Percentiles rank a stretch among this genome's conserved stretches.
These are phyloP conservation scores for Halocynthia aurantium DNA, from an alignment of 23 tunicate species.

Conservation along the genomic window DNA sequence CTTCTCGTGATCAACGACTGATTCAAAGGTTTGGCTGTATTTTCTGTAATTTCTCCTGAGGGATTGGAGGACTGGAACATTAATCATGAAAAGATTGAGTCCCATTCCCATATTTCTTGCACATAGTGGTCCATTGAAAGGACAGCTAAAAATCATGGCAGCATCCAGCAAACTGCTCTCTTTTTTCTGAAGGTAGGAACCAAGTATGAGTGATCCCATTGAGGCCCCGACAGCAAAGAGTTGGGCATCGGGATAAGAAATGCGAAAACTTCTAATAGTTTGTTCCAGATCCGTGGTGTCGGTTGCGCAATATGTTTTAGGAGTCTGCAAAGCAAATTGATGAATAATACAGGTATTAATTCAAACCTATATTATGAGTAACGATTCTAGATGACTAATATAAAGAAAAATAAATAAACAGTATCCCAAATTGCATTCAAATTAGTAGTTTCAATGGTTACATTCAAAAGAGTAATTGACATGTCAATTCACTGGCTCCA, in stretches of 20 bases:
- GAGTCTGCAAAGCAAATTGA: slow-evolving; percentile 6
- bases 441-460: no score
- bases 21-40: slow-evolving; percentile 10
- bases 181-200: slow-evolving; percentile 2
- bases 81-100: slow-evolving; percentile 1
- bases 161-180: slow-evolving; percentile 1
- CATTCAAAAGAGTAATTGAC: no score
- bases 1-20: slow-evolving; percentile 9
- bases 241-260: slow-evolving; percentile 3
- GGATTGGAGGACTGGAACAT: not conserved
- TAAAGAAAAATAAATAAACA: no score
- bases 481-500: no score
- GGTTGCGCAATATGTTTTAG: slow-evolving; percentile 14
- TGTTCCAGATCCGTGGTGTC: slow-evolving; percentile 13
- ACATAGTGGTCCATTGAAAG: slow-evolving; percentile 9
- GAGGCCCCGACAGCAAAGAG: slow-evolving; percentile 19
- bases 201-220: slow-evolving; percentile 14
- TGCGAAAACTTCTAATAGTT: not conserved
- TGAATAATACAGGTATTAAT: no score
- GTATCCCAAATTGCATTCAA: no score
- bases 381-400: no score
- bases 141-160: slow-evolving; percentile 12
- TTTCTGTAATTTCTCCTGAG: not conserved
- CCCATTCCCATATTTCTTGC: not conserved
- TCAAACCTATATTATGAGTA: no score